Conservation (phyloP, 2,888 invertebrate genomes). For the Platypus cylindrus region DNA sequence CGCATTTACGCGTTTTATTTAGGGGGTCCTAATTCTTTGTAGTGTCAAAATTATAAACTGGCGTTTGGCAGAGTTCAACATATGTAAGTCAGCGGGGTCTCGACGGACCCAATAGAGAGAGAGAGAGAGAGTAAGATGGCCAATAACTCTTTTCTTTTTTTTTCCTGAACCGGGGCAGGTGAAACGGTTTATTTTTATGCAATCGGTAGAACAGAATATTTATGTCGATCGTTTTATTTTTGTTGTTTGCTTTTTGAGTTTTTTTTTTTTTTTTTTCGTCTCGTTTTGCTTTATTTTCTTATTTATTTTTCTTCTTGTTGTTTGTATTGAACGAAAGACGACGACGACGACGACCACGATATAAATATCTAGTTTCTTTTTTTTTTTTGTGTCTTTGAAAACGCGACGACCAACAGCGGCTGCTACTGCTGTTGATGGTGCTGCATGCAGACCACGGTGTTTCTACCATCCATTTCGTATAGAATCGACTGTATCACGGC, state of each 20-base stretch:
- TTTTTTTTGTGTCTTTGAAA: too few relatives aligned
- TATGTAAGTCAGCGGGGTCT: conserved; percentile 24
- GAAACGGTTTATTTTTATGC: conserved; percentile 17
- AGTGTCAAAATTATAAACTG: conserved; percentile 25
- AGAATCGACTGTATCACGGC: too few relatives aligned
- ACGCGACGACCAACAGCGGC: too few relatives aligned
- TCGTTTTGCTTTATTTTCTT: too few relatives aligned
- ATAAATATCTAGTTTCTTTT: conserved; percentile 12
- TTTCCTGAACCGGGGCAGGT: conserved; percentile 13
- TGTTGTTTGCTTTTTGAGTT: conserved; percentile 7
- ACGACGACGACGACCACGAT: conserved; percentile 7
- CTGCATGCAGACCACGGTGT: too few relatives aligned
- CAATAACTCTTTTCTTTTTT: conserved; percentile 19
- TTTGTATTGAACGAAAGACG: too few relatives aligned
- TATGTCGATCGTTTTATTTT: conserved; percentile 12
- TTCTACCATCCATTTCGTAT: too few relatives aligned
- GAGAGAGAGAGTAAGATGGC: too few relatives aligned
- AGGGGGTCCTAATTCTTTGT: conserved; percentile 13
- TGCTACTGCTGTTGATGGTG: too few relatives aligned
- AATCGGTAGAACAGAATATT: conserved; percentile 15
- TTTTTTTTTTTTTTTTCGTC: neutral
- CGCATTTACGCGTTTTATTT: conserved; percentile 11
- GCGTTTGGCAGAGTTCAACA: conserved; percentile 23
- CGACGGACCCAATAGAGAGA: too few relatives aligned
- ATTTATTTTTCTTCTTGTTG: too few relatives aligned